Percentiles rank a stretch among this genome's conserved stretches.
Conservation (phyloP, 1,140 invertebrate genomes). For the Phocides pigmalion region DNA sequence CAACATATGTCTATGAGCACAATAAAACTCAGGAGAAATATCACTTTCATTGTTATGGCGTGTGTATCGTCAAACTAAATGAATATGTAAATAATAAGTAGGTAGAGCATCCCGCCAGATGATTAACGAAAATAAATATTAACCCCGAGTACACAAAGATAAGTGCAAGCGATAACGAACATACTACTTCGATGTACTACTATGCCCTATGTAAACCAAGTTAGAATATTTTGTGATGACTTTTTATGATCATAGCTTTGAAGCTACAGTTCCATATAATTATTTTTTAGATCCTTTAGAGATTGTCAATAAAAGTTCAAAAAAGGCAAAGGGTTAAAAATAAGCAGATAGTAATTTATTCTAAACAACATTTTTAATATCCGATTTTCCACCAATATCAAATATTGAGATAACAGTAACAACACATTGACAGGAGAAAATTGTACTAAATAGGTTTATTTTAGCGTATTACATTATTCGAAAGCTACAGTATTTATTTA, state of each 20-base stretch:
- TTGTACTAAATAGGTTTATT: neutral
- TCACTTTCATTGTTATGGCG: conserved; percentile 49
- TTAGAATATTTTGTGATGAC: too few species aligned
- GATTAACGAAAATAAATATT: neutral
- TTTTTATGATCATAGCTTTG: too few species aligned
- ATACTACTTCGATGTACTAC: neutral
- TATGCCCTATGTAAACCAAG: too few species aligned
- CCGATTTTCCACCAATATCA: neutral
- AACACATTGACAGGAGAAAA: neutral
- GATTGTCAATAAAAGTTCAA: too few species aligned
- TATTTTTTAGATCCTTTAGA: too few species aligned
- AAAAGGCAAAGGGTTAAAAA: neutral
- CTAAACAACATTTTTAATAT: neutral
- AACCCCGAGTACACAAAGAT: neutral
- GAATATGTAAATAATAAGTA: too few species aligned
- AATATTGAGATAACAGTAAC: neutral
- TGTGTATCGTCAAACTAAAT: neutral
- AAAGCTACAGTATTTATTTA: neutral
- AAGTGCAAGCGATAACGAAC: neutral
- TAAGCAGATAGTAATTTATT: neutral
- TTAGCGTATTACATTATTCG: neutral
- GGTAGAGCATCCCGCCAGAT: too few species aligned
- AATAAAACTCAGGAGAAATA: conserved; percentile 49
- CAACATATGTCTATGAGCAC: conserved; percentile 49
- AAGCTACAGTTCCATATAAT: too few species aligned